Conservation (phyloP, 1,140 invertebrate genomes). For the Brachionus plicatilis region DNA sequence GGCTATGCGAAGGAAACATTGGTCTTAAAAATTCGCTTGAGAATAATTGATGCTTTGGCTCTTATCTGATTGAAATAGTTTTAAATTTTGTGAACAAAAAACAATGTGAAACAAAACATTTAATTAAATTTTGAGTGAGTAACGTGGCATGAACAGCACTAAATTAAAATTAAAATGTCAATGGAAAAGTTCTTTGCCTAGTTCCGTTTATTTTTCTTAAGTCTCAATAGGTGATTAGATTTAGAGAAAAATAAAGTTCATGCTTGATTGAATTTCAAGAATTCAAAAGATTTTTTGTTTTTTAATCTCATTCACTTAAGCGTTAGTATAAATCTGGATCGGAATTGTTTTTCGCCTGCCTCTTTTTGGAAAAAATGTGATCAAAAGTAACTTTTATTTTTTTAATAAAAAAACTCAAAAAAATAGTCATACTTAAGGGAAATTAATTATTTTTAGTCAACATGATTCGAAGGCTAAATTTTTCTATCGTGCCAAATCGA, state of each 20-base stretch:
- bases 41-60: neutral
- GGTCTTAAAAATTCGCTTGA: neutral
- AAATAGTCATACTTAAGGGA: neutral
- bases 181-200: neutral
- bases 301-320: neutral
- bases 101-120: constrained; percentile 15
- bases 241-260: neutral
- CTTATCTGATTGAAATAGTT: constrained; percentile 23
- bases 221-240: constrained; percentile 1
- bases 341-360: neutral
- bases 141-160: neutral
- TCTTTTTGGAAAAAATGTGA: neutral
- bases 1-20: neutral
- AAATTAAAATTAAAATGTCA: neutral
- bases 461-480: no score
- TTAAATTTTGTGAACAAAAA: neutral
- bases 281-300: neutral
- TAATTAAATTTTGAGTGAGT: neutral
- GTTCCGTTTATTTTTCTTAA: constrained; percentile 6
- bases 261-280: constrained; percentile 32
- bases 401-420: neutral
- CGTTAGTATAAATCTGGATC: neutral
- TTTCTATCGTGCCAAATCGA: no score
- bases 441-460: neutral
- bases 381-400: neutral